phyloP scores from a whole-genome alignment of 2,888 invertebrate genomes.

The Calameuta pallipes region DNA sequence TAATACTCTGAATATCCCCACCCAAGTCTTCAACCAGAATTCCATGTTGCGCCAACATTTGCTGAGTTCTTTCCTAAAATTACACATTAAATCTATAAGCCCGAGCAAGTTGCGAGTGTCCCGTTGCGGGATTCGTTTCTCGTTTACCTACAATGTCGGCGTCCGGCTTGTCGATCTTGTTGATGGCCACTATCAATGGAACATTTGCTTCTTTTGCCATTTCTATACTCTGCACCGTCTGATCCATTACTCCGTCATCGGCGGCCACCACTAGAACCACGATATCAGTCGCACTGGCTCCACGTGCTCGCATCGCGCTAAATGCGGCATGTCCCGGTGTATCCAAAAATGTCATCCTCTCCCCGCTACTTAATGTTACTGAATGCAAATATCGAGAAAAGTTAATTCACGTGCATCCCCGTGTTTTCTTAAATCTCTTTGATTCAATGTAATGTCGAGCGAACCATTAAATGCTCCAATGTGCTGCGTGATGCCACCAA shows the following conservation, averaged over 20 bases:
- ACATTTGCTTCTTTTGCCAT: slow-evolving; percentile 86
- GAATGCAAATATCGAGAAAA: slow-evolving; percentile 34
- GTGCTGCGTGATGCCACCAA: slow-evolving; percentile 99
- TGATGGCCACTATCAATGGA: slow-evolving; percentile 95
- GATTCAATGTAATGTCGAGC: not conserved
- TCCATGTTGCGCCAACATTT: slow-evolving; percentile 81
- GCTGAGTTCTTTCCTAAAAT: slow-evolving; percentile 77
- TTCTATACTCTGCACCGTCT: slow-evolving; percentile 91
- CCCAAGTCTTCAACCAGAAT: slow-evolving; percentile 88
- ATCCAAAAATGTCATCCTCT: slow-evolving; percentile 92
- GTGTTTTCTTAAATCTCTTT: too few species aligned
- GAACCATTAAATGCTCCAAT: slow-evolving; percentile 95
- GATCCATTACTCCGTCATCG: slow-evolving; percentile 99
- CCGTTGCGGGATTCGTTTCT: slow-evolving; percentile 10
- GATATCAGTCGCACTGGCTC: slow-evolving; percentile 94
- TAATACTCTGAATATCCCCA: slow-evolving; percentile 91
- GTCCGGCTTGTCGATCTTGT: slow-evolving; percentile 95
- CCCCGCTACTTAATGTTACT: slow-evolving; percentile 78
- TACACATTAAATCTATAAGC: too few species aligned
- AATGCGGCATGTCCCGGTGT: slow-evolving; percentile 99
- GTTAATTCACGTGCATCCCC: not conserved
- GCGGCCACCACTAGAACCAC: slow-evolving; percentile 97
- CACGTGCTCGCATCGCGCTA: slow-evolving; percentile 90
- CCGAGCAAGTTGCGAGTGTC: too few species aligned
- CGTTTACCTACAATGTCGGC: slow-evolving; percentile 84